Conservation (phyloP, 2,113 vertebrate genomes). For the Chaenogobius annularis region DNA sequence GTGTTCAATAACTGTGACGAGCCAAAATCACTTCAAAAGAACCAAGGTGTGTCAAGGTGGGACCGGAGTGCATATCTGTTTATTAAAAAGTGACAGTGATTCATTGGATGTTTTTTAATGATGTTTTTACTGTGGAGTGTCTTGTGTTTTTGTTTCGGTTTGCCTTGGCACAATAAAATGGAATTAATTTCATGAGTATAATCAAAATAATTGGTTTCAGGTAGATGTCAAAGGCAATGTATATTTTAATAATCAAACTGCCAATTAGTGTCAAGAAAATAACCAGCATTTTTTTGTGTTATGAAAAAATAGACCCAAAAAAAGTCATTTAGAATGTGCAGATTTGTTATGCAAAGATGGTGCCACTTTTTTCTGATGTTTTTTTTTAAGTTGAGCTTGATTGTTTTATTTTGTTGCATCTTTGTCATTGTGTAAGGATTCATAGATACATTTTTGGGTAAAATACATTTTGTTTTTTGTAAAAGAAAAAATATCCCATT, state of each 20-base stretch:
- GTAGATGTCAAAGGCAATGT: too few species aligned
- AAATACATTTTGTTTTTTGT: too few species aligned
- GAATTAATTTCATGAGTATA: neutral
- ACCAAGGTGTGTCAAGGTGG: neutral
- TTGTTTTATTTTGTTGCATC: too few species aligned
- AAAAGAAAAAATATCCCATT: too few species aligned
- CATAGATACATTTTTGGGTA: too few species aligned
- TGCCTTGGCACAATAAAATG: neutral
- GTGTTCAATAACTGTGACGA: neutral
- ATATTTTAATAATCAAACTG: neutral
- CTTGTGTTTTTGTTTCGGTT: neutral
- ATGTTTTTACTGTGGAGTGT: neutral
- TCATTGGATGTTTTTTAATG: neutral
- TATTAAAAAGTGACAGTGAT: neutral
- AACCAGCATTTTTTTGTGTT: too few species aligned
- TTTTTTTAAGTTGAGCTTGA: too few species aligned
- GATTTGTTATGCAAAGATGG: too few species aligned
- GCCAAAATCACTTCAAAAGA: neutral
- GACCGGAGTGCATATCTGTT: neutral
- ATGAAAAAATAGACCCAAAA: too few species aligned
- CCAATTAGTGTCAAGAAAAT: neutral
- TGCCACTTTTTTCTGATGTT: too few species aligned
- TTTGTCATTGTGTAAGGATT: too few species aligned
- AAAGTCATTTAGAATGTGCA: too few species aligned
- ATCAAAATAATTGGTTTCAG: neutral